A percentile compares a stretch with the other conserved stretches of the same genome.
Conservation (phyloP, 2,797 vertebrate species). For the Acropternis orthonyx region DNA sequence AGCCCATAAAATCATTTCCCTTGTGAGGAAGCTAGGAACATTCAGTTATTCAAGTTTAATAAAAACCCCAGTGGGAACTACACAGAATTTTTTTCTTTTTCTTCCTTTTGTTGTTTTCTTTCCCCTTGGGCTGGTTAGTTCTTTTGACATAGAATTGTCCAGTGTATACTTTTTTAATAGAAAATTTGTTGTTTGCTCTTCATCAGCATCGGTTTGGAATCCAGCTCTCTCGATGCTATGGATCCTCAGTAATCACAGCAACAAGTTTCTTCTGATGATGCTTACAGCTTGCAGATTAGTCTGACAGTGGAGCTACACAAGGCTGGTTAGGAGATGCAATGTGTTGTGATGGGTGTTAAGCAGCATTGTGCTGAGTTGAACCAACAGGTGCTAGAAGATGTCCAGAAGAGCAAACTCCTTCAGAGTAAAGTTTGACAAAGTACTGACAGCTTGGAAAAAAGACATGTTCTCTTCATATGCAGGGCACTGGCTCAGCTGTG, state of each 20-base stretch:
- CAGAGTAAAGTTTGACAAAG: neutral
- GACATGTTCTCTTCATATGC: neutral
- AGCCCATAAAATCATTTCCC: neutral
- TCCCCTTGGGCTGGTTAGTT: neutral
- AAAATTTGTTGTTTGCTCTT: neutral
- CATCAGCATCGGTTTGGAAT: neutral
- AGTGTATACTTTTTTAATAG: neutral
- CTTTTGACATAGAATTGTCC: neutral
- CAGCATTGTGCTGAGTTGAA: neutral
- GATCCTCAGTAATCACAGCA: neutral
- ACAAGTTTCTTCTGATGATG: neutral
- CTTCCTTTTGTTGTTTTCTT: neutral
- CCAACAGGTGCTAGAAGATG: neutral
- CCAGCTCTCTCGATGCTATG: rapidly evolving
- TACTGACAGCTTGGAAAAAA: neutral
- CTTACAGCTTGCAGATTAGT: neutral
- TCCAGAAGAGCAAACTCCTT: neutral
- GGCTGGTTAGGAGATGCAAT: neutral
- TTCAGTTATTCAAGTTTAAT: neutral
- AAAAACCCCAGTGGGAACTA: neutral
- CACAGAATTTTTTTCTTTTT: neutral
- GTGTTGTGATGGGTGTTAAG: neutral
- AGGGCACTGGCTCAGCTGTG: neutral
- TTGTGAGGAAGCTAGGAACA: neutral
- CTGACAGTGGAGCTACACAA: neutral